Evolutionary conservation across 1,140 invertebrate genomes (phyloP), one percentile per base, ranked within the genome.

Genomic region (Steinernema khuongi): DNA sequence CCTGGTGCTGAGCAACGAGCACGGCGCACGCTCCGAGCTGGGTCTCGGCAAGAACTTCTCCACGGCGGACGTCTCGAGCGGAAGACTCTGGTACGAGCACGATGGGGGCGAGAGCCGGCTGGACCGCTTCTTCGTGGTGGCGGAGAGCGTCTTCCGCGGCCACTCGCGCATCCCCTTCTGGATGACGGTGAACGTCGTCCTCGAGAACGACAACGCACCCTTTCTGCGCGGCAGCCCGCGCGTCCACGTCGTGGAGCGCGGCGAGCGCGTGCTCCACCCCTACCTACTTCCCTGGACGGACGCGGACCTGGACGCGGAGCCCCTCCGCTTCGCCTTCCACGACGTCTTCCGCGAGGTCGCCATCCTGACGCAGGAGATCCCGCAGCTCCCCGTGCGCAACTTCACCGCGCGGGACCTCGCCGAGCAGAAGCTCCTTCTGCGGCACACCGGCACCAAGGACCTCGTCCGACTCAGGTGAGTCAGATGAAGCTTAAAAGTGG

Each of bases 81-180:
- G 80, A 67, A 76, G 81, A 18, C 67, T 84, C 18, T 77, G 67
- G 22, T 85, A 85, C 70, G 67, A 80, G 26, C 83, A 84, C 74
- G 76, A 68, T 36, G 82, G 82, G 1, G 74, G 77, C 32, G 79
- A 85, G 70, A 79, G 77, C 11, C 28, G 71, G 1, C 60, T 28
- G 7, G 81, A 83, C 60, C 60, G 70, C 28, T 74, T 68, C 1
- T 81, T 73, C 71, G 14, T 83, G 1, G 43, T 78, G 1, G 82
- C 83, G 19, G 83, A 84, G 41, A 76, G 75, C 66, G 28, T 79
- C 17, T 71, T 76, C 31, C 41, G 69, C 1, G 71, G 66, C 29
- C 33, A 79, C 44, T 50, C 79, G 4, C 68, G 72, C 32, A 77
- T 84, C 41, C 80, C 83, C 0, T 74, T 84, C 17, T 85, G 82